phyloP scores from a whole-genome alignment of 2,797 vertebrate species.

The Cercopithecus neglectus region DNA sequence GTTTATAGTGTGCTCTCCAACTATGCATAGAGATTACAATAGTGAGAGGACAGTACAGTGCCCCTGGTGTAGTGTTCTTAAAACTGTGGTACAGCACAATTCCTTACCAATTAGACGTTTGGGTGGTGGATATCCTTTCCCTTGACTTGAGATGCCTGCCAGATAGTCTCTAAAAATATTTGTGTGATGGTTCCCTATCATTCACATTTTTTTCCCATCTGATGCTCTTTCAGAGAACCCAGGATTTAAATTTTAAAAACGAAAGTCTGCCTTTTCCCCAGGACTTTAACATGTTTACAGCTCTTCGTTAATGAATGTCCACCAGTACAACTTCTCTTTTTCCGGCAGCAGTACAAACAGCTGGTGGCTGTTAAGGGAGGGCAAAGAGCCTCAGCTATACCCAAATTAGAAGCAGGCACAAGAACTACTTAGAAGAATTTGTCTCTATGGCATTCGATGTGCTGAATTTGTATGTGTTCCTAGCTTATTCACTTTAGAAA shows the following conservation, averaged over 20 bases:
- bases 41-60: not conserved
- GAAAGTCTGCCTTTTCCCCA: not conserved
- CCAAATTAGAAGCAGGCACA: conserved; percentile 33
- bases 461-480: conserved; percentile 26
- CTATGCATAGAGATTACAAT: not conserved
- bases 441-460: conserved; percentile 26
- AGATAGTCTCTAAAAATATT: not conserved
- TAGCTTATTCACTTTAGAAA: conserved; percentile 47
- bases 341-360: not conserved
- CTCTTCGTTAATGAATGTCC: not conserved
- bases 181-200: not conserved
- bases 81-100: not conserved
- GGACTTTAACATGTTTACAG: not conserved
- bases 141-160: not conserved
- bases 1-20: not conserved
- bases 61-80: not conserved
- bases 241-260: not conserved
- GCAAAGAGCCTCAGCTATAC: not conserved
- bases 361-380: not conserved
- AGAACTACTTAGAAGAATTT: not conserved
- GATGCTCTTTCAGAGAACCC: not conserved
- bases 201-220: not conserved
- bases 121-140: not conserved
- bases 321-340: not conserved
- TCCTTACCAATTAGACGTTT: not conserved